Conservation (phyloP, 2,113 vertebrate species). For the Petaurus breviceps region DNA sequence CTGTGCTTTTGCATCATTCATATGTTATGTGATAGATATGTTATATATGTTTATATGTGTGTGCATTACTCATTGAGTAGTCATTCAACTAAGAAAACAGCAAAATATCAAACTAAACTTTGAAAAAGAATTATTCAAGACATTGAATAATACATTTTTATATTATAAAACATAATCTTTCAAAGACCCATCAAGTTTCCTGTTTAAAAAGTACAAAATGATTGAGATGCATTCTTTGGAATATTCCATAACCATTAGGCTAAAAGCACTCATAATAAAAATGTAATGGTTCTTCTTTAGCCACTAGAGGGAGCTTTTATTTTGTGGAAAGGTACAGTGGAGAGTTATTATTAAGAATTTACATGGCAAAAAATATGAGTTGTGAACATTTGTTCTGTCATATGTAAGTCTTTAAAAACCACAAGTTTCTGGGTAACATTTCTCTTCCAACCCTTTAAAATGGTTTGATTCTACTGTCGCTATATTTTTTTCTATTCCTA, state of each 20-base stretch:
- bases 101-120: not conserved
- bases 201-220: not conserved
- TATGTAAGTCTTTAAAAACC: not conserved
- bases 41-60: not conserved
- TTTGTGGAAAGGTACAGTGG: slow-evolving; percentile 58
- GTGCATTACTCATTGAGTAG: not conserved
- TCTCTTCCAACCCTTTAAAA: not conserved
- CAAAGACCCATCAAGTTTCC: not conserved
- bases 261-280: slow-evolving; percentile 11
- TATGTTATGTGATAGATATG: not conserved
- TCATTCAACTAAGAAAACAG: not conserved
- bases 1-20: not conserved
- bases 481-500: not conserved
- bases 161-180: not conserved
- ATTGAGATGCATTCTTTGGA: not conserved
- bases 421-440: not conserved
- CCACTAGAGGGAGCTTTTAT: slow-evolving; percentile 75
- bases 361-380: slow-evolving; percentile 45
- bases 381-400: not conserved
- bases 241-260: not conserved
- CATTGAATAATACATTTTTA: not conserved
- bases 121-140: not conserved
- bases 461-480: not conserved
- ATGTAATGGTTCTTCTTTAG: slow-evolving; percentile 9
- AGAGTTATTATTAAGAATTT: slow-evolving; percentile 42